Conservation (phyloP, 2,888 invertebrate genomes). For the Heliothis peltigera region DNA sequence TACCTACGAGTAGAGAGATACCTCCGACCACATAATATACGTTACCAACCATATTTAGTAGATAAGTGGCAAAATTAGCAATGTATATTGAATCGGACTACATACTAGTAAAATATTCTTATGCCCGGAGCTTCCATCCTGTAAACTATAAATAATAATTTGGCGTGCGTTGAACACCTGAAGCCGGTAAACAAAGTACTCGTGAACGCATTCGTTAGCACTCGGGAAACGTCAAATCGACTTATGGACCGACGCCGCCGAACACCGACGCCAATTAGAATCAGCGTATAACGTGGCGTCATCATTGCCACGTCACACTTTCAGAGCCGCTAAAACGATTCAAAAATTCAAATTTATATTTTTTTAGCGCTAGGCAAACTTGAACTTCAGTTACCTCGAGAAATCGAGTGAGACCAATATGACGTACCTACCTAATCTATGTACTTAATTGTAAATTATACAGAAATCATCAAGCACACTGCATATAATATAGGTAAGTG, state of each 20-base stretch:
- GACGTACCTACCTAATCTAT: no score
- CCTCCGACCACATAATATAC: not conserved
- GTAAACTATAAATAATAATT: constrained; percentile 17
- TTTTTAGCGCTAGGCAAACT: no score
- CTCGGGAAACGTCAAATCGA: constrained; percentile 60
- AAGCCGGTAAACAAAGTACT: constrained; percentile 71
- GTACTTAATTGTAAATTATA: no score
- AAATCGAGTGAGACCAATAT: no score
- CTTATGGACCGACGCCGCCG: constrained; percentile 75
- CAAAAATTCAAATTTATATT: constrained; percentile 5
- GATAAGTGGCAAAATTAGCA: not conserved
- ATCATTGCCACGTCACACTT: constrained; percentile 64
- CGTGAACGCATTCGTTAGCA: constrained; percentile 63
- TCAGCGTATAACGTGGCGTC: constrained; percentile 70
- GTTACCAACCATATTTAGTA: not conserved
- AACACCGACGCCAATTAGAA: constrained; percentile 84
- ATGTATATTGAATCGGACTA: not conserved
- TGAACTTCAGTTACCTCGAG: no score
- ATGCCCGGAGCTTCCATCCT: not conserved
- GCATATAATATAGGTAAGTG: no score
- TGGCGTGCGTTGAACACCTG: constrained; percentile 17
- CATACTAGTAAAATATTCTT: not conserved
- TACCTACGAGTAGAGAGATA: no score
- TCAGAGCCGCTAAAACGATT: constrained; percentile 60
- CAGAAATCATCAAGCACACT: no score